These are phyloP conservation scores for Epizoanthus illoricatus DNA, from an alignment of 92 coral and sea anemone genomes.

Conservation along the genomic window DNA sequence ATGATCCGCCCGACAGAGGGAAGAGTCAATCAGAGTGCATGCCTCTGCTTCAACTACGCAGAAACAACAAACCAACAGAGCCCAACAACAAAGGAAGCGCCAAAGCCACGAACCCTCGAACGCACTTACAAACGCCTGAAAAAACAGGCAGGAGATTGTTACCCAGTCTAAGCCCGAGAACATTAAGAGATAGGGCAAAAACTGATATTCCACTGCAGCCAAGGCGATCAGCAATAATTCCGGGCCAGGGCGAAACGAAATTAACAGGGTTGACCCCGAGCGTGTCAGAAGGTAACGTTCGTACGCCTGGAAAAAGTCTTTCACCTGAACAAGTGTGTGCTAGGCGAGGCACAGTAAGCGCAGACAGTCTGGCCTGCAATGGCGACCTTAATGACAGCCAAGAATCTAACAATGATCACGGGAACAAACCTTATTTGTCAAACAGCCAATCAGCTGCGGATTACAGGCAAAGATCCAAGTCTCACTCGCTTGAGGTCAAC, in stretches of 20 bases:
- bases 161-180: constrained; percentile 7
- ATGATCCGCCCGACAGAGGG: constrained; percentile 28
- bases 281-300: constrained; percentile 18
- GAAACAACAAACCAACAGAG: background rate
- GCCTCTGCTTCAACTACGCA: constrained; percentile 9
- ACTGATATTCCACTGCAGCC: background rate
- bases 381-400: constrained; percentile 4
- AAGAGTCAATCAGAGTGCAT: constrained; percentile 6
- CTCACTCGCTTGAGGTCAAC: background rate
- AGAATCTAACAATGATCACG: background rate
- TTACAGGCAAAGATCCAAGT: background rate
- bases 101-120: background rate
- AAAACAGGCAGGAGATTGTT: constrained; percentile 25
- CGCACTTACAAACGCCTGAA: background rate
- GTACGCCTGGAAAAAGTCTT: background rate
- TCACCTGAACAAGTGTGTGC: background rate
- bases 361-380: constrained; percentile 28
- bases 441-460: background rate
- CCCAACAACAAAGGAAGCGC: background rate
- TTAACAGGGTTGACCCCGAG: background rate
- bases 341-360: background rate
- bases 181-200: background rate
- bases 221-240: constrained; percentile 14
- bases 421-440: background rate
- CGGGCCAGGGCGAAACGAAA: background rate